phyloP scores from a whole-genome alignment of 2,797 vertebrate species.

The Parauchenoglanis ngamensis region DNA sequence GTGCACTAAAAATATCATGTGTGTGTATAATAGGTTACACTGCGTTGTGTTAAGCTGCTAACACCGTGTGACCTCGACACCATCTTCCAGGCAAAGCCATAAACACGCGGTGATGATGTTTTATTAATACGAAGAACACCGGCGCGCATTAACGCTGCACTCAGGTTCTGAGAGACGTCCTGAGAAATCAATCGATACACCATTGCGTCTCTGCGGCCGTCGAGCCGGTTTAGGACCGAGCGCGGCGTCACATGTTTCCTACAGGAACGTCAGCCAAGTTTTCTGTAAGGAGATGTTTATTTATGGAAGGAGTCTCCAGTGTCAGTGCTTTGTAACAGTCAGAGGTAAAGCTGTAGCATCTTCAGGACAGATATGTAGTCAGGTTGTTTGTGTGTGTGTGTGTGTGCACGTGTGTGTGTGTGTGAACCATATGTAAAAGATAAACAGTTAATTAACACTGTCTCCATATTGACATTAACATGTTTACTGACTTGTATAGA shows the following conservation, averaged over 20 bases:
- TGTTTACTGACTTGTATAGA: conserved; percentile 26
- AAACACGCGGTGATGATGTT: conserved; percentile 38
- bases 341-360: background rate
- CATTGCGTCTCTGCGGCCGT: conserved; percentile 45
- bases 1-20: background rate
- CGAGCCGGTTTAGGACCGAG: conserved; percentile 33
- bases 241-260: background rate
- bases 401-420: background rate
- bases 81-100: conserved; percentile 35
- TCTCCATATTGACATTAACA: conserved; percentile 27
- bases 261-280: background rate
- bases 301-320: background rate
- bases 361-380: background rate
- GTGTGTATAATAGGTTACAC: background rate
- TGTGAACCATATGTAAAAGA: conserved; percentile 1
- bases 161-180: conserved; percentile 42
- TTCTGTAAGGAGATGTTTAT: background rate
- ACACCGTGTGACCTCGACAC: background rate
- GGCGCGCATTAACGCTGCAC: conserved; percentile 43
- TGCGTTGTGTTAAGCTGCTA: conserved; percentile 16
- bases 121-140: conserved; percentile 46
- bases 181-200: conserved; percentile 46
- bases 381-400: background rate
- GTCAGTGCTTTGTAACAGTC: background rate
- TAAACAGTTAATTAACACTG: conserved; percentile 17